Conservation (phyloP, 2,113 vertebrate genomes). For the Myxocyprinus asiaticus region DNA sequence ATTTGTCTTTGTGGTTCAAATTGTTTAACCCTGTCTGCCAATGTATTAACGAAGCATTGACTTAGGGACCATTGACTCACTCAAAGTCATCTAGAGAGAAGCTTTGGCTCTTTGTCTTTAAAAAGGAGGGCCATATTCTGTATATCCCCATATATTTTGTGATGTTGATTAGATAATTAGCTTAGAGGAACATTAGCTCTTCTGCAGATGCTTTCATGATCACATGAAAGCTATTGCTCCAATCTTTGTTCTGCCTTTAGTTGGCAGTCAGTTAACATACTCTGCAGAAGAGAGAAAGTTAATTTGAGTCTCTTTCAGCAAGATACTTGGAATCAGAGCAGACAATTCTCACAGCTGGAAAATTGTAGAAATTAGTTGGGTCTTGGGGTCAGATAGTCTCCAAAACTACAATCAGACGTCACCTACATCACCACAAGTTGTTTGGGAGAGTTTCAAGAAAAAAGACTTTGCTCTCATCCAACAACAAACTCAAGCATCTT, state of each 20-base stretch:
- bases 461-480: too few relatives aligned
- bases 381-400: too few relatives aligned
- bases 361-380: too few relatives aligned
- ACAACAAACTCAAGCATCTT: too few relatives aligned
- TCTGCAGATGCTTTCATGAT: constrained; percentile 66
- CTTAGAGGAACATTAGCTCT: constrained; percentile 33
- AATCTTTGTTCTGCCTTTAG: constrained; percentile 37
- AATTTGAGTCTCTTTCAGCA: neutral
- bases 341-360: too few relatives aligned
- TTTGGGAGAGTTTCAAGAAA: too few relatives aligned
- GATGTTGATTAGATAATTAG: too few relatives aligned
- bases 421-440: too few relatives aligned
- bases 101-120: neutral
- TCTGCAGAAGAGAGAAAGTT: neutral
- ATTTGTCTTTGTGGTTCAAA: constrained; percentile 63
- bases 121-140: neutral
- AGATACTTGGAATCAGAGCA: too few relatives aligned
- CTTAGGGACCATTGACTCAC: neutral
- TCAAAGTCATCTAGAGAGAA: constrained; percentile 28
- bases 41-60: constrained; percentile 46
- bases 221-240: constrained; percentile 66
- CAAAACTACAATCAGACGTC: too few relatives aligned
- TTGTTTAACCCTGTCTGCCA: constrained; percentile 60
- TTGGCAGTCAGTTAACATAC: constrained; percentile 42
- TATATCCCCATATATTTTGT: neutral